Conservation (phyloP, 2,888 invertebrate species). For the Cistogaster globosa region DNA sequence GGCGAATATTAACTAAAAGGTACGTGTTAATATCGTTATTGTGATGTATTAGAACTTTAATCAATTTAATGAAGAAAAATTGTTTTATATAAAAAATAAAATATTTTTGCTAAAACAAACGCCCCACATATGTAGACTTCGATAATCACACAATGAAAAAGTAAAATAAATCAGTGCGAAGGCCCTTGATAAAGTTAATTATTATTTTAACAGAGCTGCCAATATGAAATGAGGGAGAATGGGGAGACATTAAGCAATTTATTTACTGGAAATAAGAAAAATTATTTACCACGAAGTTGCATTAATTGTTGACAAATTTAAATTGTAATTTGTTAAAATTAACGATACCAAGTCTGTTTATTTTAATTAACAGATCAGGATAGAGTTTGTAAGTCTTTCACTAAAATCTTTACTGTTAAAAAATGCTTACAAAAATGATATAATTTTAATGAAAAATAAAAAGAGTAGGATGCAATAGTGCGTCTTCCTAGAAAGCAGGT, state of each 20-base stretch:
- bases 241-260: slow-evolving; percentile 6
- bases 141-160: not conserved
- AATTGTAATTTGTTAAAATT: too few relatives aligned
- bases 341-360: too few relatives aligned
- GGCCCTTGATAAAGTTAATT: slow-evolving; percentile 20
- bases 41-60: not conserved
- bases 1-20: slow-evolving; percentile 1
- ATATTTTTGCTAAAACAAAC: slow-evolving; percentile 31
- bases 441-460: too few relatives aligned
- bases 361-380: too few relatives aligned
- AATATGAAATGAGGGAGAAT: slow-evolving; percentile 43
- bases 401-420: too few relatives aligned
- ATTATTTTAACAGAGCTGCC: slow-evolving; percentile 23
- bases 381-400: too few relatives aligned
- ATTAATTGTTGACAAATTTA: too few relatives aligned
- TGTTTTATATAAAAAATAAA: not conserved
- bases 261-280: too few relatives aligned
- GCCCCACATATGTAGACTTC: slow-evolving; percentile 34
- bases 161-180: slow-evolving; percentile 44
- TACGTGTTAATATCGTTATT: slow-evolving; percentile 55
- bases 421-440: too few relatives aligned
- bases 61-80: slow-evolving; percentile 9
- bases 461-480: too few relatives aligned
- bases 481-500: too few relatives aligned
- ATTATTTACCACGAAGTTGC: too few relatives aligned